phyloP scores from a whole-genome alignment of 2,113 vertebrate genomes.

The Aviceda subcristata region DNA sequence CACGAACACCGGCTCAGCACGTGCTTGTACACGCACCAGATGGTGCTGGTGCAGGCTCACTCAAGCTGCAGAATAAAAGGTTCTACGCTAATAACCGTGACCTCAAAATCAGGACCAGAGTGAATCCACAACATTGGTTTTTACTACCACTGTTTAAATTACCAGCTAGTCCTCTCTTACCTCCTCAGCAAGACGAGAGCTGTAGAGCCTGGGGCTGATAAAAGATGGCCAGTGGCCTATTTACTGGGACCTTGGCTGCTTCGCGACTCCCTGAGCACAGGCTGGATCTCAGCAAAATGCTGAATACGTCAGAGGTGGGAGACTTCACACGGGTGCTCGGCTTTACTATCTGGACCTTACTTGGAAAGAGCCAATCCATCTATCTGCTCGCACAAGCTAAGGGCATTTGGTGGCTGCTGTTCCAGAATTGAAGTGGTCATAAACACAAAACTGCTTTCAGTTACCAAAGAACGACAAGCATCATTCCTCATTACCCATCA shows the following conservation, averaged over 20 bases:
- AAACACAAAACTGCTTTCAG: not conserved
- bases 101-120: not conserved
- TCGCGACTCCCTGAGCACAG: not conserved
- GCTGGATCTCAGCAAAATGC: not conserved
- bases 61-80: not conserved
- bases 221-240: not conserved
- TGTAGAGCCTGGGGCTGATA: not conserved
- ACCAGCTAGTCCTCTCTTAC: not conserved
- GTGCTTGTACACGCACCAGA: fast-evolving
- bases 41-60: not conserved
- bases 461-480: not conserved
- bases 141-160: not conserved
- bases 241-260: not conserved
- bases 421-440: not conserved
- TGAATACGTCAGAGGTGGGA: not conserved
- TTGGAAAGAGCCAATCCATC: not conserved
- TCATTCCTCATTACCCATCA: not conserved
- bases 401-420: not conserved
- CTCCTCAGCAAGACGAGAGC: not conserved
- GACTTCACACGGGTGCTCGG: not conserved
- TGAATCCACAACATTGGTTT: not conserved
- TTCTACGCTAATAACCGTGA: fast-evolving
- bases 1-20: not conserved
- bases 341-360: not conserved
- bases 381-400: not conserved